Evolutionary conservation across 2,888 invertebrate genomes (phyloP).

Genomic region (Ochlodes sylvanus): DNA sequence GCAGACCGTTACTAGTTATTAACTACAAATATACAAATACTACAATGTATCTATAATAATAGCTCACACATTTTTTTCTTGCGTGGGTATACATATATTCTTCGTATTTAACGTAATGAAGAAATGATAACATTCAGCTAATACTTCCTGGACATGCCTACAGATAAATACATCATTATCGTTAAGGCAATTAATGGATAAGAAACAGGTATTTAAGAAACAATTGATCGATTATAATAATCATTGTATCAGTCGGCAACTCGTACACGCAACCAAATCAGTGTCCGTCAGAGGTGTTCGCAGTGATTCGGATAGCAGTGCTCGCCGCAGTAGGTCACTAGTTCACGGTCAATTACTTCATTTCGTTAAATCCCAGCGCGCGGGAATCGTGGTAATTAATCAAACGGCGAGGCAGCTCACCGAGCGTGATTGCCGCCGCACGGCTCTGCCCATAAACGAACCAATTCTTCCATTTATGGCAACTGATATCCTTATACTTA

Average conservation of each 20-base stretch:
- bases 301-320: neutral
- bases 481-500: neutral
- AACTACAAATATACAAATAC: too few relatives aligned
- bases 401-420: neutral
- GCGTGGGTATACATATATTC: neutral
- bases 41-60: too few relatives aligned
- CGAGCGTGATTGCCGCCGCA: constrained; percentile 3
- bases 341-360: constrained; percentile 8
- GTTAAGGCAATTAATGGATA: neutral
- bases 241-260: too few relatives aligned
- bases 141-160: neutral
- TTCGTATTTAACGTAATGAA: neutral
- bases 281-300: too few relatives aligned
- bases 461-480: neutral
- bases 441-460: neutral
- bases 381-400: constrained; percentile 5
- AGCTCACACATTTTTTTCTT: neutral
- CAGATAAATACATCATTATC: neutral
- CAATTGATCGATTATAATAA: neutral
- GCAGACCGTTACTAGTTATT: neutral
- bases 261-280: too few relatives aligned
- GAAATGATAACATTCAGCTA: neutral
- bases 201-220: neutral
- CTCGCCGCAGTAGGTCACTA: constrained; percentile 1
- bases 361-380: constrained; percentile 8